These are phyloP conservation scores for Phanerotoma sp. DNA, from an alignment of 2,888 invertebrate species.

Conservation along the genomic window DNA sequence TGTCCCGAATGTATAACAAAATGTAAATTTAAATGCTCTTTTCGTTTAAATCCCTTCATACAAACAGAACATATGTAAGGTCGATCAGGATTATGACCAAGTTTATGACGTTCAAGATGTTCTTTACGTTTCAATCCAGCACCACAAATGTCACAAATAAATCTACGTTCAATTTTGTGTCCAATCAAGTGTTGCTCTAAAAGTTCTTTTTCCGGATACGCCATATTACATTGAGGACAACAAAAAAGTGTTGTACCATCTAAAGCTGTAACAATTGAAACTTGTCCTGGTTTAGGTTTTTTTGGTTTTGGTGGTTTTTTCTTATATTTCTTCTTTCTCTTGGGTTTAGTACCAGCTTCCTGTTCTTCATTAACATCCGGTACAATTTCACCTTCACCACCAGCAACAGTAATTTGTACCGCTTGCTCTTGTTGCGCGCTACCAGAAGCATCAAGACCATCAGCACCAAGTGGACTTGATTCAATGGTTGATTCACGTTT, in stretches of 20 bases:
- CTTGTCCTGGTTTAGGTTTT: slow-evolving; percentile 78
- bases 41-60: slow-evolving; percentile 77
- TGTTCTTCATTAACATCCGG: slow-evolving; percentile 55
- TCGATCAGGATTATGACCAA: slow-evolving; percentile 78
- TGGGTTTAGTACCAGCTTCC: slow-evolving; percentile 57
- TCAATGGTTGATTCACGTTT: slow-evolving; percentile 59
- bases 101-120: slow-evolving; percentile 75
- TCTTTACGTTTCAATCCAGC: slow-evolving; percentile 77
- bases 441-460: slow-evolving; percentile 52
- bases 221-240: slow-evolving; percentile 81
- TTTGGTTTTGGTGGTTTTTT: slow-evolving; percentile 78
- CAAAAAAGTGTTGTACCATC: slow-evolving; percentile 77
- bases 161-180: slow-evolving; percentile 78
- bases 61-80: slow-evolving; percentile 78
- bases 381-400: slow-evolving; percentile 58
- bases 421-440: slow-evolving; percentile 56
- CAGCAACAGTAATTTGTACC: slow-evolving; percentile 60
- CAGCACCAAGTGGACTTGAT: slow-evolving; percentile 56
- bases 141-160: slow-evolving; percentile 76
- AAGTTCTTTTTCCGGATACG: slow-evolving; percentile 76
- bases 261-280: slow-evolving; percentile 72
- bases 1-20: slow-evolving; percentile 83
- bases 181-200: slow-evolving; percentile 75
- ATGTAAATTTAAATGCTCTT: slow-evolving; percentile 81
- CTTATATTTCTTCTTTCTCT: slow-evolving; percentile 79